Percentiles rank a stretch among this genome's conserved stretches.
phyloP scores from a whole-genome alignment of 2,888 invertebrate genomes.

The Diarsia mendica region DNA sequence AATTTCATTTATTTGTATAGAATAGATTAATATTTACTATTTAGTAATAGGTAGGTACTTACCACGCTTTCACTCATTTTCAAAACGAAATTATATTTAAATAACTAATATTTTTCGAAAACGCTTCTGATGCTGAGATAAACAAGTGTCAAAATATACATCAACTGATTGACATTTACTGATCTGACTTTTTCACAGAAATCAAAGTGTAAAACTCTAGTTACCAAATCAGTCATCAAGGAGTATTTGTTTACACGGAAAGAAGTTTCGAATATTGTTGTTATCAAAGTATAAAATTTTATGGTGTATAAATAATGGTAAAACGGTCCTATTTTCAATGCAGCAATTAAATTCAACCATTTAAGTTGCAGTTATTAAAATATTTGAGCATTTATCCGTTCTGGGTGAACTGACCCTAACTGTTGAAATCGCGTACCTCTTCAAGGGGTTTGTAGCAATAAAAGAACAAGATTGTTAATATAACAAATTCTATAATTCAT shows the following conservation, averaged over 20 bases:
- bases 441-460: too few relatives aligned
- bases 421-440: too few relatives aligned
- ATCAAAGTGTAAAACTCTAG: slow-evolving; percentile 1
- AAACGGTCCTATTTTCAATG: neutral
- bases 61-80: slow-evolving; percentile 82
- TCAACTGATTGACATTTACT: neutral
- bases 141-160: slow-evolving; percentile 48
- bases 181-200: neutral
- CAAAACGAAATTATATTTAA: slow-evolving; percentile 57
- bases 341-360: neutral
- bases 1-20: neutral
- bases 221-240: neutral
- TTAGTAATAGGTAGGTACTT: slow-evolving; percentile 58
- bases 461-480: slow-evolving; percentile 77
- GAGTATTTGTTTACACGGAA: neutral
- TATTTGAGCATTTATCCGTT: neutral
- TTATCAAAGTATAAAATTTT: too few relatives aligned
- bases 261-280: too few relatives aligned
- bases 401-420: too few relatives aligned
- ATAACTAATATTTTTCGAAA: slow-evolving; percentile 58
- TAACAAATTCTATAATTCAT: slow-evolving; percentile 85
- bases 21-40: neutral
- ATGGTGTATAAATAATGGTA: too few relatives aligned
- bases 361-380: neutral
- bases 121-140: slow-evolving; percentile 43